Conservation (phyloP, 2,888 invertebrate species). For the Punctoribates punctum region DNA sequence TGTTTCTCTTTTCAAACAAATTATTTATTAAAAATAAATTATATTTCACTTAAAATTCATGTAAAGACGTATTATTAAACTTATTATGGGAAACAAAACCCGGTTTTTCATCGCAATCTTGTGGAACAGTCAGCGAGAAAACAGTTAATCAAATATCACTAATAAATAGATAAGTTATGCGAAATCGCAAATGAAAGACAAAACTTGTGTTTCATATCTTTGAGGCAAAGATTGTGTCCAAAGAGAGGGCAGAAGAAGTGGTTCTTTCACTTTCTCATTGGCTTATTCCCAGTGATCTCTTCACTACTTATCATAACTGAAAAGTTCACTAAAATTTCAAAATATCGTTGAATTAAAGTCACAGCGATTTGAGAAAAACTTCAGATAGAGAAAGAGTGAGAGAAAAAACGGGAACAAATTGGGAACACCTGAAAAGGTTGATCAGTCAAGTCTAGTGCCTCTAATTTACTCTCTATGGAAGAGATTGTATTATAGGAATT, state of each 20-base stretch:
- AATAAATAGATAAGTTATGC: not conserved
- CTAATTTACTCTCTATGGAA: not conserved
- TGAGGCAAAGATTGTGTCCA: not conserved
- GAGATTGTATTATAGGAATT: not conserved
- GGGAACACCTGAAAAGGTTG: conserved; percentile 21
- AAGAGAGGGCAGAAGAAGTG: not conserved
- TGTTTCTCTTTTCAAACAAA: too few species aligned
- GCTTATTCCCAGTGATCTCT: not conserved
- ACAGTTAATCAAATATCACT: not conserved
- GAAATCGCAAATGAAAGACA: not conserved
- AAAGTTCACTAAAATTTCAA: too few species aligned
- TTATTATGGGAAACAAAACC: not conserved
- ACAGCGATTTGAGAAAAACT: not conserved
- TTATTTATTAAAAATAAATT: too few species aligned
- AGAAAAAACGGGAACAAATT: not conserved
- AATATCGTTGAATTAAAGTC: too few species aligned
- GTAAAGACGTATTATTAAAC: not conserved
- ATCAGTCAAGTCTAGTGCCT: conserved; percentile 36
- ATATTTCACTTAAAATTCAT: too few species aligned
- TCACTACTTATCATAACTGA: too few species aligned
- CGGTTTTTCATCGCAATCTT: not conserved
- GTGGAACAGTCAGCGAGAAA: too few species aligned
- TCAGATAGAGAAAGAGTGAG: not conserved
- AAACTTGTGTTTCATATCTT: not conserved
- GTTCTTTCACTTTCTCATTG: not conserved